Evolutionary conservation across 2,797 vertebrate genomes (phyloP).

Genomic region (Otolemur crassicaudatus): DNA sequence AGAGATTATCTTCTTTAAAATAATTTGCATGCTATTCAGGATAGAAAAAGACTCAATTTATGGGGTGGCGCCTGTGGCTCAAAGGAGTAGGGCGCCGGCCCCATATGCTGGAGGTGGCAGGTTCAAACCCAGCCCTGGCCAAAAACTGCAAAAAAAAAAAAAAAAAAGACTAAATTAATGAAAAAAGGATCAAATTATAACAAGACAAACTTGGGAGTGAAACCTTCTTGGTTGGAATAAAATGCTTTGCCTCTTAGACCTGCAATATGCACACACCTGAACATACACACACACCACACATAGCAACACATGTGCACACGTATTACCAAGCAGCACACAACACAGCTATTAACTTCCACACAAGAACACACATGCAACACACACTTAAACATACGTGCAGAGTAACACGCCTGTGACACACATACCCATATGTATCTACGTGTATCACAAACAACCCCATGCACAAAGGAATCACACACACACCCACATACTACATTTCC

Average conservation of each 20-base stretch:
- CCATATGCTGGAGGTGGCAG: too few relatives aligned
- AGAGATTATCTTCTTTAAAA: conserved; percentile 47
- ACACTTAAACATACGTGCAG: not conserved
- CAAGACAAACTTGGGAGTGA: not conserved
- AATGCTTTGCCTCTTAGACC: not conserved
- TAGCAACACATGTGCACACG: not conserved
- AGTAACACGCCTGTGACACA: not conserved
- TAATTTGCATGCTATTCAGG: not conserved
- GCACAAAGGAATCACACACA: not conserved
- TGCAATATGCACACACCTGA: not conserved
- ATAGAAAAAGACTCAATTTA: not conserved
- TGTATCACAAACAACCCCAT: not conserved
- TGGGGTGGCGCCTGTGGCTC: not conserved
- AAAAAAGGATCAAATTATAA: not conserved
- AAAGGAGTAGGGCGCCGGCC: too few relatives aligned
- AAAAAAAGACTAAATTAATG: conserved; percentile 31
- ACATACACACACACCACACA: not conserved
- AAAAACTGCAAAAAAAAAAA: not conserved
- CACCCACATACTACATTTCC: not conserved
- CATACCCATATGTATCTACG: not conserved
- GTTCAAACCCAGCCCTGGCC: too few relatives aligned
- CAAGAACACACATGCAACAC: not conserved
- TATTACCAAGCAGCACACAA: not conserved
- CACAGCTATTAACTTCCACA: not conserved
- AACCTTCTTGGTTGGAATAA: not conserved